A percentile compares a stretch with the other conserved stretches of the same genome.
These are phyloP conservation scores for Tinea trinotella DNA, from an alignment of 2,888 invertebrate genomes.

Conservation along the genomic window DNA sequence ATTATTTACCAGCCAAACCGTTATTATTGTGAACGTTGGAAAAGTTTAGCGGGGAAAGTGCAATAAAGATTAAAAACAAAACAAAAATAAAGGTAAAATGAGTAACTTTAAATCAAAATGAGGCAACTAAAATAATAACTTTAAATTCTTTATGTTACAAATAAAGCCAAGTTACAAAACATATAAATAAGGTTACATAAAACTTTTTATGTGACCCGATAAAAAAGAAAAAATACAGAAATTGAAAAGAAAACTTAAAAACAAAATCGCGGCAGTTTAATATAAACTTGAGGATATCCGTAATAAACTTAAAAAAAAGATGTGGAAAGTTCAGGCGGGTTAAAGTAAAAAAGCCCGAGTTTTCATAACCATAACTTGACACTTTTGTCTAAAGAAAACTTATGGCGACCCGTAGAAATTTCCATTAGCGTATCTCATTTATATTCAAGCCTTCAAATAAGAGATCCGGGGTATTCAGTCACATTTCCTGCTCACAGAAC, in stretches of 20 bases:
- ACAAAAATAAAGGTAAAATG: too few species aligned
- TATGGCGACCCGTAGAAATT: constrained; percentile 31
- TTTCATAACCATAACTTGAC: constrained; percentile 28
- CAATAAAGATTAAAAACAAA: too few species aligned
- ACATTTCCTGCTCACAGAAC: constrained; percentile 13
- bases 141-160: too few species aligned
- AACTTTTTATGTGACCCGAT: too few species aligned
- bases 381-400: constrained; percentile 41
- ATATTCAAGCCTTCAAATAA: constrained; percentile 32
- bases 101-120: too few species aligned
- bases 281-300: background rate
- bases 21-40: too few species aligned
- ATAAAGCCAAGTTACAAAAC: too few species aligned
- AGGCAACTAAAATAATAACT: too few species aligned
- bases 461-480: constrained; percentile 15
- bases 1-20: too few species aligned
- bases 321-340: constrained; percentile 5
- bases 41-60: too few species aligned
- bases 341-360: constrained; percentile 3
- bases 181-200: too few species aligned
- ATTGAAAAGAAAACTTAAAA: constrained; percentile 5
- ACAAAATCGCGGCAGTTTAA: constrained; percentile 9
- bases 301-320: constrained; percentile 10
- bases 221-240: background rate
- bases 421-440: constrained; percentile 44